phyloP scores from a whole-genome alignment of 1,140 invertebrate species.

The Nephila pilipes region DNA sequence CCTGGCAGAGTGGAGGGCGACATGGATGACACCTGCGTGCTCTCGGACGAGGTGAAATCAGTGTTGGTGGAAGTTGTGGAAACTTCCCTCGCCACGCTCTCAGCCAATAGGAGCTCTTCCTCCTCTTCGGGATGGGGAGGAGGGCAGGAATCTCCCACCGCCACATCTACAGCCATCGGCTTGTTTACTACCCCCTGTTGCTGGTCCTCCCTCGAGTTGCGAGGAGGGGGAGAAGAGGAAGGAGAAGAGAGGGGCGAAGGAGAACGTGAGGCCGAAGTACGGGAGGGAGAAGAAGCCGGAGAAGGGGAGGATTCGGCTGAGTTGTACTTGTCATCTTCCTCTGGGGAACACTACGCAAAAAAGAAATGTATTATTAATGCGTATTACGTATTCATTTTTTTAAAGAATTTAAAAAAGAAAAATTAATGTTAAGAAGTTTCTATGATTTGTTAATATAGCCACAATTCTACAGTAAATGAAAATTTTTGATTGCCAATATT shows the following conservation, averaged over 20 bases:
- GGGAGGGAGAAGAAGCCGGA: constrained; percentile 46
- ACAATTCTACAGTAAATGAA: too few species aligned
- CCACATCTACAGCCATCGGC: constrained; percentile 56
- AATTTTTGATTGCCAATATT: too few species aligned
- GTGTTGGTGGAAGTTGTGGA: constrained; percentile 75
- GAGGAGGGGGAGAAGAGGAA: neutral
- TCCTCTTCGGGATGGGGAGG: constrained; percentile 49
- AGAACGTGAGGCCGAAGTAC: constrained; percentile 46
- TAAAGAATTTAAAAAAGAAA: too few species aligned
- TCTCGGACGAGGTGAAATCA: constrained; percentile 67
- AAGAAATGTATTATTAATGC: neutral
- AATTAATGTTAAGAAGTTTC: too few species aligned
- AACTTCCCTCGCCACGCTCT: constrained; percentile 8
- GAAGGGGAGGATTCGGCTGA: constrained; percentile 70
- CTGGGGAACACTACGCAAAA: constrained; percentile 31
- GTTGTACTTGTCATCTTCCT: constrained; percentile 62
- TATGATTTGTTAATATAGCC: too few species aligned
- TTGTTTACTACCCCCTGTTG: neutral
- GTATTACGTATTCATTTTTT: too few species aligned
- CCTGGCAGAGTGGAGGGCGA: constrained; percentile 13
- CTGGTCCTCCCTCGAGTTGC: neutral
- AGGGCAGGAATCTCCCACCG: constrained; percentile 61
- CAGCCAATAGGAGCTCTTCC: constrained; percentile 36
- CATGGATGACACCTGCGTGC: constrained; percentile 63
- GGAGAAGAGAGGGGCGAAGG: constrained; percentile 64